Conservation (phyloP, 2,888 invertebrate genomes). For the Choreutis nemorana region DNA sequence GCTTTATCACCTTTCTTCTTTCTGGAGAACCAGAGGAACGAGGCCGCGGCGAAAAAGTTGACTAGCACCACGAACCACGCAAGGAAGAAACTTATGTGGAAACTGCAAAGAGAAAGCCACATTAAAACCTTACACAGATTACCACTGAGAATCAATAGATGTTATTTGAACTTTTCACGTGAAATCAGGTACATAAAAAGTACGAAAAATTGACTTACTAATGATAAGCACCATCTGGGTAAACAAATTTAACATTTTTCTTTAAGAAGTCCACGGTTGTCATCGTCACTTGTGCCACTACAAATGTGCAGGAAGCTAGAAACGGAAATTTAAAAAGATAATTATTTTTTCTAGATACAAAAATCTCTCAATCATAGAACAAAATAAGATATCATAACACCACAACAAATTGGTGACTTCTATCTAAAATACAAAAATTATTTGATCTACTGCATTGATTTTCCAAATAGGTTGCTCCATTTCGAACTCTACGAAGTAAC, state of each 20-base stretch:
- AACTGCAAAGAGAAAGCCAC: conserved; percentile 37
- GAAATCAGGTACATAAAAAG: conserved; percentile 8
- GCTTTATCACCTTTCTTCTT: conserved; percentile 87
- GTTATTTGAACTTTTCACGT: too few relatives aligned
- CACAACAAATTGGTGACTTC: too few relatives aligned
- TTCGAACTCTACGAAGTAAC: not conserved
- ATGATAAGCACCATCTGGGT: conserved; percentile 71
- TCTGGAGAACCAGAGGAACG: conserved; percentile 82
- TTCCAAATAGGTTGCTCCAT: not conserved
- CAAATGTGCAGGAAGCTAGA: conserved; percentile 78
- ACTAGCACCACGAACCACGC: conserved; percentile 81
- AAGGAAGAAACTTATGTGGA: conserved; percentile 76
- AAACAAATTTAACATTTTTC: conserved; percentile 69
- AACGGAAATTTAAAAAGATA: too few relatives aligned
- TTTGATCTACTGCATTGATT: not conserved
- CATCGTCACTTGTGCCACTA: conserved; percentile 83
- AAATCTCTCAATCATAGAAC: too few relatives aligned
- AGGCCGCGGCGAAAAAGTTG: conserved; percentile 72
- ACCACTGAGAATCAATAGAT: not conserved
- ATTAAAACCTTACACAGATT: not conserved
- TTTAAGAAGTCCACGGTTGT: conserved; percentile 77
- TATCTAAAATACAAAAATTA: not conserved
- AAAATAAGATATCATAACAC: too few relatives aligned
- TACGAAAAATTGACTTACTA: conserved; percentile 42
- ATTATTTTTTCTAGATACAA: too few relatives aligned